A percentile compares a stretch with the other conserved stretches of the same genome.
These are phyloP conservation scores for Orthonevra nobilis DNA, from an alignment of 2,888 invertebrate genomes.

Conservation along the genomic window DNA sequence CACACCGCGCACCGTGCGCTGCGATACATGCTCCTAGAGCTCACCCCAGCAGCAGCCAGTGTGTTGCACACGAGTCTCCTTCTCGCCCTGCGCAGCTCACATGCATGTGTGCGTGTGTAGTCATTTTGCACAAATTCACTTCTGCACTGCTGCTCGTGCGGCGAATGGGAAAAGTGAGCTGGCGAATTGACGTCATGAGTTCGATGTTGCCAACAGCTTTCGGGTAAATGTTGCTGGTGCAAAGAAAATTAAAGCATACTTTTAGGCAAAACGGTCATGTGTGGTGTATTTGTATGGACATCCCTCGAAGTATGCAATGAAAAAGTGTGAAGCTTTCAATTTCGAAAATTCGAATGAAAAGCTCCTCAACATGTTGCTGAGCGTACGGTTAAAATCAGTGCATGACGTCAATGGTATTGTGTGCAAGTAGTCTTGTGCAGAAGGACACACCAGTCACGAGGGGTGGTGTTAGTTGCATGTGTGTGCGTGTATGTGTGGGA, in stretches of 20 bases:
- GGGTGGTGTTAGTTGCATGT: constrained; percentile 25
- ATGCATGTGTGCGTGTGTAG: constrained; percentile 35
- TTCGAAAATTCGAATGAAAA: constrained; percentile 53
- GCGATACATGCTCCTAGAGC: too few relatives aligned
- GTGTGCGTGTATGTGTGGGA: not conserved
- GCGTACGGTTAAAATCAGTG: not conserved
- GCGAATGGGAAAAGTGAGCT: constrained; percentile 7
- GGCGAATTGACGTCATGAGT: constrained; percentile 54
- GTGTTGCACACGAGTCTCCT: not conserved
- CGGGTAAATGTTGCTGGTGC: too few relatives aligned
- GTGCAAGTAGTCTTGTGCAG: too few relatives aligned
- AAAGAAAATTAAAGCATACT: constrained; percentile 39
- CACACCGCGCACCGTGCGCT: too few relatives aligned
- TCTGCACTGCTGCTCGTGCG: constrained; percentile 20
- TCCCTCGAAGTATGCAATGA: constrained; percentile 35
- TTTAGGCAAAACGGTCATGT: too few relatives aligned
- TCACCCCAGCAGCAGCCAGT: too few relatives aligned
- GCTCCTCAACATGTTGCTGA: constrained; percentile 49
- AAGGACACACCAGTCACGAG: too few relatives aligned
- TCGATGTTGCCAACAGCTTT: too few relatives aligned
- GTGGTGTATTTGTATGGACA: not conserved
- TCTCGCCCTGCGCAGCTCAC: constrained; percentile 5
- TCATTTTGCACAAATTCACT: constrained; percentile 44
- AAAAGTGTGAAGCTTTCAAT: constrained; percentile 26
- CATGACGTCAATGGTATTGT: constrained; percentile 52